Percentiles rank a stretch among this genome's conserved stretches.
phyloP scores from a whole-genome alignment of 2,888 invertebrate genomes.

The Phalera bucephala region DNA sequence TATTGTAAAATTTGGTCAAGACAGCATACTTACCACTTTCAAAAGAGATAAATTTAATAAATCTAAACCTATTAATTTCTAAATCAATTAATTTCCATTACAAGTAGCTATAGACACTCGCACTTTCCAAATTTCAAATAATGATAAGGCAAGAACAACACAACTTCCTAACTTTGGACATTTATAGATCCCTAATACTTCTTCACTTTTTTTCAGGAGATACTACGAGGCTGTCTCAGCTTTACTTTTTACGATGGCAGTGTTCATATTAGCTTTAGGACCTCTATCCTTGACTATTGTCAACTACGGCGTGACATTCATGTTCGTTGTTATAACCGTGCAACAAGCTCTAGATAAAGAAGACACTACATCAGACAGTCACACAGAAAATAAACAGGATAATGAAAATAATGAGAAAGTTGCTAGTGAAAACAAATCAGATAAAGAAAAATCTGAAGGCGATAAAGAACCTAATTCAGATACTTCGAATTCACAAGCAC shows the following conservation, averaged over 20 bases:
- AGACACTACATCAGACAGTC: constrained; percentile 12
- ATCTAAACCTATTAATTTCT: too few relatives aligned
- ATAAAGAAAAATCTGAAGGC: constrained; percentile 3
- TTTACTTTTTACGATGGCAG: constrained; percentile 78
- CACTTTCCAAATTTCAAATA: too few relatives aligned
- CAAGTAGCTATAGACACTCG: too few relatives aligned
- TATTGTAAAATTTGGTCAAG: too few relatives aligned
- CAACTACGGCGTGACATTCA: constrained; percentile 81
- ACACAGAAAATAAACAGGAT: constrained; percentile 12
- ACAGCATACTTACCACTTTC: too few relatives aligned
- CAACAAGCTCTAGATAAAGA: constrained; percentile 79
- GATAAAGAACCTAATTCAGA: constrained; percentile 11
- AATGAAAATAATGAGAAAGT: constrained; percentile 15
- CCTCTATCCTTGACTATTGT: constrained; percentile 84
- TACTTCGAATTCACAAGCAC: constrained; percentile 3
- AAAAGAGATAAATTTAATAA: too few relatives aligned
- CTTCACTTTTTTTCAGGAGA: constrained; percentile 64
- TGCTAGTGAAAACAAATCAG: constrained; percentile 2
- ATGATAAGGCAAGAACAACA: too few relatives aligned
- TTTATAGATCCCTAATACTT: too few relatives aligned
- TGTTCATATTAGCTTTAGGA: constrained; percentile 82
- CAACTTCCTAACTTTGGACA: too few relatives aligned
- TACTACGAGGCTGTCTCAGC: constrained; percentile 68
- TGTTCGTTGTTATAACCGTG: constrained; percentile 78
- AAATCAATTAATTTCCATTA: too few relatives aligned